phyloP scores from a whole-genome alignment of 2,113 vertebrate genomes.

The Phalacrocorax aristotelis region DNA sequence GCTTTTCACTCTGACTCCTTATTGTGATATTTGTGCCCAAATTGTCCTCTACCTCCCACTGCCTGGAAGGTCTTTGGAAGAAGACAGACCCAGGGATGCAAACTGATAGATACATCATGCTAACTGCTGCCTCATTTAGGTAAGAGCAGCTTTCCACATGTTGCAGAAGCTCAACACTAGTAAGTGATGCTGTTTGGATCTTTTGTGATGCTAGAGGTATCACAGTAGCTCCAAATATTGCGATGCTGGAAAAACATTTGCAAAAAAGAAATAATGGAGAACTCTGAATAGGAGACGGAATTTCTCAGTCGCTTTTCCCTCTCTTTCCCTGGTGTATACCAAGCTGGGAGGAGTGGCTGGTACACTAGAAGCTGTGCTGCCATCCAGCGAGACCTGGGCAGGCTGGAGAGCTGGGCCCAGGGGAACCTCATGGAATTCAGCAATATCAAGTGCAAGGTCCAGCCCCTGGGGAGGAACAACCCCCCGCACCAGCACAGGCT shows the following conservation, averaged over 20 bases:
- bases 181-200: not conserved
- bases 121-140: rapidly evolving
- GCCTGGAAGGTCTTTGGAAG: not conserved
- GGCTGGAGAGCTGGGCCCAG: no score
- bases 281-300: not conserved
- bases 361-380: no score
- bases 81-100: not conserved
- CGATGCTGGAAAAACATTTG: not conserved
- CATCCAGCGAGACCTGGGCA: no score
- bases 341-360: no score
- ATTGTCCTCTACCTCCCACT: not conserved
- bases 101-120: not conserved
- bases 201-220: not conserved
- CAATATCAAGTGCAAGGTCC: no score
- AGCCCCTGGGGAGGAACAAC: no score
- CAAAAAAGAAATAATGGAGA: not conserved
- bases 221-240: not conserved
- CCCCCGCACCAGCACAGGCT: no score
- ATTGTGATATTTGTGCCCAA: not conserved
- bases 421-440: no score
- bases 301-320: rapidly evolving
- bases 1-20: not conserved
- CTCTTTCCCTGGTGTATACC: no score
- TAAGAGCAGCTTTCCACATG: not conserved
- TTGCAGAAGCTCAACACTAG: not conserved